Percentiles rank a stretch among this genome's conserved stretches.
Evolutionary conservation across 2,888 invertebrate species (phyloP).

Genomic region (Drosophila pegasa): DNA sequence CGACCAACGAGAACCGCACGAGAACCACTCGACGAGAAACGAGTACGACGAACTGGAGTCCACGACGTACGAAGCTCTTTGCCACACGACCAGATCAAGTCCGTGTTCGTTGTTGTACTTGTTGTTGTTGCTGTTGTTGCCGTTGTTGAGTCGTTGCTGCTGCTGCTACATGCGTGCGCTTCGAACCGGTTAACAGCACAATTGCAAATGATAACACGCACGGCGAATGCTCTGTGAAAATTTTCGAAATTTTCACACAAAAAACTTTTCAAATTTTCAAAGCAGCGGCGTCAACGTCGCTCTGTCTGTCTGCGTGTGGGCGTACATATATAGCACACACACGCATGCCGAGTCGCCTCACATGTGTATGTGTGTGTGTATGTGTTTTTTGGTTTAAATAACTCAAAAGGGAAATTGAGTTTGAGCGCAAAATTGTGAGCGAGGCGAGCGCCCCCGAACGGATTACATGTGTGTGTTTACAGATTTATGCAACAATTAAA

Average conservation of each 20-base stretch:
- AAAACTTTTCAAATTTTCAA: conserved; percentile 78
- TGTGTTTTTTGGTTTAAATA: conserved; percentile 60
- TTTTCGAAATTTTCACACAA: conserved; percentile 80
- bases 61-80: conserved; percentile 43
- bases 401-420: conserved; percentile 78
- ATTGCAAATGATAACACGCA: conserved; percentile 82
- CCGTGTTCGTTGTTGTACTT: conserved; percentile 20
- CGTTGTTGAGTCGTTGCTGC: conserved; percentile 19
- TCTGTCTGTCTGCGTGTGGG: conserved; percentile 47
- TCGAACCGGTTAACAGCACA: conserved; percentile 79
- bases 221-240: conserved; percentile 66
- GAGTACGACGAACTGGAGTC: conserved; percentile 28
- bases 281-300: conserved; percentile 49
- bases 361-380: conserved; percentile 36
- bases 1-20: conserved; percentile 49
- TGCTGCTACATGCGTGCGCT: conserved; percentile 57
- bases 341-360: conserved; percentile 21
- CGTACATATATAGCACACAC: conserved; percentile 40
- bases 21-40: conserved; percentile 26
- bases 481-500: conserved; percentile 76
- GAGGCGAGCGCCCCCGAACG: conserved; percentile 41
- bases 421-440: conserved; percentile 67
- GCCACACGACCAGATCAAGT: conserved; percentile 40
- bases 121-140: conserved; percentile 7
- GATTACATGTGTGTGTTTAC: conserved; percentile 60